Evolutionary conservation across 2,888 invertebrate species (phyloP).

Genomic region (Ophion ventricosus): DNA sequence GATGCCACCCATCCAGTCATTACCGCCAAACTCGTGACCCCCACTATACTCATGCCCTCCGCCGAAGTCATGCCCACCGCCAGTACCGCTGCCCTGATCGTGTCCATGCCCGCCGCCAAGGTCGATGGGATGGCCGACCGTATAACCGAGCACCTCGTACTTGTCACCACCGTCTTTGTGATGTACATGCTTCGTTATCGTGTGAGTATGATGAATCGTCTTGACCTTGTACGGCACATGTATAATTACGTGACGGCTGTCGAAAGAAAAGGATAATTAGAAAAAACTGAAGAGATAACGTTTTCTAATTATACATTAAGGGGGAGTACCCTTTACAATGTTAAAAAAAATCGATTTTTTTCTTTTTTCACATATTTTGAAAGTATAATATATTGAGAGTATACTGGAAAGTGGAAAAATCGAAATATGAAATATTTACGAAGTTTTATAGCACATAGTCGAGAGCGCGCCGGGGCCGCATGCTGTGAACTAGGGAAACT

Average conservation of each 20-base stretch:
- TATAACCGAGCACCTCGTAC: slow-evolving; percentile 89
- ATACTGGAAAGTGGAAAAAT: no score
- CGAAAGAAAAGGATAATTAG: slow-evolving; percentile 8
- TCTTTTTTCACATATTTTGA: no score
- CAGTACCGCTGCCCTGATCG: slow-evolving; percentile 68
- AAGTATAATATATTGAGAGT: no score
- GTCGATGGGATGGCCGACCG: slow-evolving; percentile 86
- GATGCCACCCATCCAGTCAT: slow-evolving; percentile 16
- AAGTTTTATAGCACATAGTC: no score
- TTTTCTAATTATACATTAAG: not conserved
- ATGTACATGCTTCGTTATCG: slow-evolving; percentile 90
- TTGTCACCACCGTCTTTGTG: slow-evolving; percentile 87
- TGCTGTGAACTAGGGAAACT: no score
- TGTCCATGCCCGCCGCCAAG: slow-evolving; percentile 82
- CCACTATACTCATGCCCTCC: slow-evolving; percentile 48
- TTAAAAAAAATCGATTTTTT: no score
- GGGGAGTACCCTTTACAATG: no score
- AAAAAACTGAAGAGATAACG: not conserved
- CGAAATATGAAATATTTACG: no score
- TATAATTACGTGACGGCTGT: slow-evolving; percentile 88
- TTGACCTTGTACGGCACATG: slow-evolving; percentile 92
- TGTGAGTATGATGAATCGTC: slow-evolving; percentile 91
- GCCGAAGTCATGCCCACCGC: slow-evolving; percentile 56
- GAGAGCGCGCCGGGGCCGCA: no score
- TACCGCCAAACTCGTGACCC: slow-evolving; percentile 25